Base-by-base conservation (phyloP, 2,113 vertebrate species). In the Antechinus stuartii region DNA sequence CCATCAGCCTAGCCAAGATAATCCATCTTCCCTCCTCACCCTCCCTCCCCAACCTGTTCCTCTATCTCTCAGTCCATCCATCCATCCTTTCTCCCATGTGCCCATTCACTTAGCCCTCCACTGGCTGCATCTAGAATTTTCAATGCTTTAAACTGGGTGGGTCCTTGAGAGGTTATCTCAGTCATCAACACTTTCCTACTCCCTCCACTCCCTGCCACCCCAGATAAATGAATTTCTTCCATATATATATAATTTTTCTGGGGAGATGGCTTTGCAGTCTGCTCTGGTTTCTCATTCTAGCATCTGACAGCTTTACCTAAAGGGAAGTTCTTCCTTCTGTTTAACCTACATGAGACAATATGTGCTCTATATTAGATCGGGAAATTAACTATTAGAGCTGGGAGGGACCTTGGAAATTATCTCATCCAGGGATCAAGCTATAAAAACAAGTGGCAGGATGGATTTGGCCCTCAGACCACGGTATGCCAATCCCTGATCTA, bases 1-100 rank as follows among this genome's bases (percentile, higher is more conserved):
- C 92, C 49, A 6, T 95, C 98, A 89, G 96, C 95, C 94, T 94
- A 7, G 84, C 56, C 24, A 49, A 57, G 68, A 55, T 53, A 92
- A 92, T 97, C 68, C 94, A 53, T 97, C 95, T 95, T 90, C 84
- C 54, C 56, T 2, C 91, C 93, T 95, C 26, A 47, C 61, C 91
- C 50, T 11, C 50, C 46, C 2, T 2, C 55, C 52, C 49, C 56
- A 84, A 0, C 14, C 50, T 52, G 84, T 93, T 91, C 27, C 8
- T 93, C 26, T 22, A 11, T 56, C 89, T 23, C 0, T 61, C 91
- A 57, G 95, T 93, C 95, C 90, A n/a, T 90, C 50, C 50, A 89
- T 93, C 89, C 61, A 92, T n/a, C 68, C 93, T 30, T 30, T 94
- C 53, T 50, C 30, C 54, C 2, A 90, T 57, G 16, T 2, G 35